Conservation (phyloP, 2,797 vertebrate species). For the Lycodopsis pacificus region DNA sequence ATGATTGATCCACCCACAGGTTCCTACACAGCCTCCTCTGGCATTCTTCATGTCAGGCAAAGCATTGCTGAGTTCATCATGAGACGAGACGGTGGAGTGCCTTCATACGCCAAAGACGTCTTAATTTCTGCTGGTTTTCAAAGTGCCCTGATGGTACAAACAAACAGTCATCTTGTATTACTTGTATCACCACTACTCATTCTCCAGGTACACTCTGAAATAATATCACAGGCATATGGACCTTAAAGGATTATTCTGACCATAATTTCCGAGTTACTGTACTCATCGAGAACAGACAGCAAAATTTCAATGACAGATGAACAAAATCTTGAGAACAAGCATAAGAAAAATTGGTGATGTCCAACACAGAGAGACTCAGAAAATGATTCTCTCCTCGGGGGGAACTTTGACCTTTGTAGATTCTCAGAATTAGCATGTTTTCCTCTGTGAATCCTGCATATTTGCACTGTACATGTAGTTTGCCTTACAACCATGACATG, state of each 20-base stretch:
- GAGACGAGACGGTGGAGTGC: conserved; percentile 72
- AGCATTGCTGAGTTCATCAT: conserved; percentile 73
- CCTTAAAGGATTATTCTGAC: background rate
- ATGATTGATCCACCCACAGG: conserved; percentile 50
- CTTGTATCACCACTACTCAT: background rate
- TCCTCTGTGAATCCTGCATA: background rate
- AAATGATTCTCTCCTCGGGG: background rate
- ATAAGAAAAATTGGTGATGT: background rate
- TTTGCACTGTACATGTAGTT: background rate
- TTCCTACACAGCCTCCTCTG: conserved; percentile 69
- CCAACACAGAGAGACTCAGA: background rate
- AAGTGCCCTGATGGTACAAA: conserved; percentile 70
- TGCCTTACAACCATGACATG: background rate
- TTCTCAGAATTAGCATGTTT: background rate
- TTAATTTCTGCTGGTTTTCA: conserved; percentile 74
- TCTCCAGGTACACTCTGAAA: background rate
- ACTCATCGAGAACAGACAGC: background rate
- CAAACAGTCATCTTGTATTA: background rate
- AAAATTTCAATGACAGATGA: background rate
- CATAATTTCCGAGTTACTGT: background rate
- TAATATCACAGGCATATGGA: background rate
- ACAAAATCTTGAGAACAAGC: background rate
- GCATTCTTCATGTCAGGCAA: conserved; percentile 53
- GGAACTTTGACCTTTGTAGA: background rate
- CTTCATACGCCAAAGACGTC: conserved; percentile 61